Conservation (phyloP, 2,113 vertebrate species). For the Tragelaphus buxtoni region DNA sequence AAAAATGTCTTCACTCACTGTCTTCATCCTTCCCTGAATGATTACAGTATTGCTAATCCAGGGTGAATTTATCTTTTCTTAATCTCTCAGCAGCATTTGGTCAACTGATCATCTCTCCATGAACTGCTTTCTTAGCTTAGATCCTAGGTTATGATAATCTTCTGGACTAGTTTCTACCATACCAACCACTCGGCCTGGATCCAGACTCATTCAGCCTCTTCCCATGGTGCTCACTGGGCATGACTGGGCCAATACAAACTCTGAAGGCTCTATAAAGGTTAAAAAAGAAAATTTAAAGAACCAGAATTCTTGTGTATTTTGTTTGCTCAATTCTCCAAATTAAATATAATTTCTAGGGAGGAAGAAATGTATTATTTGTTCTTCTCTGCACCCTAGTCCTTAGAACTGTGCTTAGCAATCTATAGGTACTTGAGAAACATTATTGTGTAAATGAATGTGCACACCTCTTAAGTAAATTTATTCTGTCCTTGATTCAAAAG, state of each 20-base stretch:
- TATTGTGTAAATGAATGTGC: not conserved
- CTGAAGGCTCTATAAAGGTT: not conserved
- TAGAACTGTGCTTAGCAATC: not conserved
- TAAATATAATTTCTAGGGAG: not conserved
- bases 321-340: not conserved
- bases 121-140: not conserved
- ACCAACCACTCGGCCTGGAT: not conserved
- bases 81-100: not conserved
- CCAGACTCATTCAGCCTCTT: not conserved
- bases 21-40: not conserved
- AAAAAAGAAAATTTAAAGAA: not conserved
- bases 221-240: too few relatives aligned
- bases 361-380: not conserved
- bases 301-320: not conserved
- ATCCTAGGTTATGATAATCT: not conserved
- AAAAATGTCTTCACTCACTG: not conserved
- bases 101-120: fast-evolving
- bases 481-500: not conserved
- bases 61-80: not conserved
- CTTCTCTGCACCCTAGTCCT: not conserved
- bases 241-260: not conserved
- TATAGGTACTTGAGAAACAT: not conserved
- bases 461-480: not conserved
- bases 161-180: not conserved
- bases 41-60: too few relatives aligned